Percentiles rank a stretch among this genome's conserved stretches.
phyloP scores from a whole-genome alignment of 1,140 invertebrate genomes.

The Drosophila subpulchrella region DNA sequence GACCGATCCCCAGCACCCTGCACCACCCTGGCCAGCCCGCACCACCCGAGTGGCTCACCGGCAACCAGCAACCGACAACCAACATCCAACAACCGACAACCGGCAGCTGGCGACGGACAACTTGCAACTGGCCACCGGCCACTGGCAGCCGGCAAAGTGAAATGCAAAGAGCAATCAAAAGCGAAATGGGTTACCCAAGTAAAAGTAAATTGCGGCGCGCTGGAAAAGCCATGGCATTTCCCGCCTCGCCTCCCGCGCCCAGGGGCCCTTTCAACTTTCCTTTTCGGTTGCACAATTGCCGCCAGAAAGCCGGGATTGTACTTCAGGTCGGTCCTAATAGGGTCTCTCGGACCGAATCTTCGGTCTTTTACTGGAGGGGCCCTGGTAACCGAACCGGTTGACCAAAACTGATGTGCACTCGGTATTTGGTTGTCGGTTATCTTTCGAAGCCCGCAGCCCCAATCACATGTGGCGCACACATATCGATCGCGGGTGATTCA shows the following conservation, averaged over 20 bases:
- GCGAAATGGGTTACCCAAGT: slow-evolving; percentile 75
- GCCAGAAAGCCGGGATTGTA: slow-evolving; percentile 5
- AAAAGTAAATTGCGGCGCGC: slow-evolving; percentile 71
- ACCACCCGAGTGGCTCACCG: slow-evolving; percentile 6
- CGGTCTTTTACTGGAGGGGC: background rate
- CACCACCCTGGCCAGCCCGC: background rate
- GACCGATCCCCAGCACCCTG: slow-evolving; percentile 9
- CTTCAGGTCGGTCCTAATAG: slow-evolving; percentile 17
- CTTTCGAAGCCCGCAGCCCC: background rate
- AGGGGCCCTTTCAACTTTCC: slow-evolving; percentile 73
- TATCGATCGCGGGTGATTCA: slow-evolving; percentile 63
- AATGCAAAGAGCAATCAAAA: slow-evolving; percentile 77
- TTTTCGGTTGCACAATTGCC: slow-evolving; percentile 72
- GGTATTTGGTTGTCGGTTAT: slow-evolving; percentile 35
- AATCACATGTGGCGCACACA: slow-evolving; percentile 15
- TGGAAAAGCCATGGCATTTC: slow-evolving; percentile 39
- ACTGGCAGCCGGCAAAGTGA: slow-evolving; percentile 59
- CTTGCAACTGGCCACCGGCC: slow-evolving; percentile 24
- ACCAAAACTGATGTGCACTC: slow-evolving; percentile 56
- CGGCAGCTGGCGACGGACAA: slow-evolving; percentile 11
- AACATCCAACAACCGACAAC: slow-evolving; percentile 28
- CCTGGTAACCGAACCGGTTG: slow-evolving; percentile 39
- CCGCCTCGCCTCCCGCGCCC: slow-evolving; percentile 3
- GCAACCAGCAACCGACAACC: too few relatives aligned
- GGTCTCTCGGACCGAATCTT: slow-evolving; percentile 10